phyloP scores from a whole-genome alignment of 2,797 vertebrate species.

The Hoplostethus atlanticus region DNA sequence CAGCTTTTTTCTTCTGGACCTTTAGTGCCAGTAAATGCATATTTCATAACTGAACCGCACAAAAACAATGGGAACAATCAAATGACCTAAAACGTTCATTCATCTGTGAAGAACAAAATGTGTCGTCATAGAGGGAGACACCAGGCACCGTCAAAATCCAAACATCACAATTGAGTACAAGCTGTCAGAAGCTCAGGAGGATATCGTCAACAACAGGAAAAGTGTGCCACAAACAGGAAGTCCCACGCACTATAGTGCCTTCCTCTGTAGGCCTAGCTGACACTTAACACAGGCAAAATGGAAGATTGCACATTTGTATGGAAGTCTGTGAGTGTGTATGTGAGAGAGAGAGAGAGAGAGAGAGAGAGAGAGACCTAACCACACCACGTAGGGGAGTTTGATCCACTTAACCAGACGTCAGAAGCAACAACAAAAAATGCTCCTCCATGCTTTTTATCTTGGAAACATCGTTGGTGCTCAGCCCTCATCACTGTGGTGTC shows the following conservation, averaged over 20 bases:
- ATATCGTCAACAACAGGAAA: constrained; percentile 79
- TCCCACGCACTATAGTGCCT: constrained; percentile 55
- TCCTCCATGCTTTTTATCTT: background rate
- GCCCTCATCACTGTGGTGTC: no score
- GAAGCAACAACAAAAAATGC: background rate
- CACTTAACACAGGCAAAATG: constrained; percentile 48
- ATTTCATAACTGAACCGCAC: constrained; percentile 61
- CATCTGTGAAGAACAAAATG: constrained; percentile 35
- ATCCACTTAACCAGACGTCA: no score
- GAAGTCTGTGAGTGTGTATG: constrained; percentile 10
- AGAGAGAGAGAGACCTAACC: background rate
- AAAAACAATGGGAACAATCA: constrained; percentile 49
- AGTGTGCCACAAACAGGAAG: constrained; percentile 80
- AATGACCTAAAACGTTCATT: constrained; percentile 65
- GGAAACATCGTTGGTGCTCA: no score
- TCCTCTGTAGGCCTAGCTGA: constrained; percentile 53
- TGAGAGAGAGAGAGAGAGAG: background rate
- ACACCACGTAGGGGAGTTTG: no score
- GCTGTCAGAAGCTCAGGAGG: constrained; percentile 48
- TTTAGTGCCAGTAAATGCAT: constrained; percentile 57
- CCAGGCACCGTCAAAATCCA: constrained; percentile 32
- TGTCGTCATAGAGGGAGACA: constrained; percentile 41
- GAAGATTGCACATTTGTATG: constrained; percentile 3
- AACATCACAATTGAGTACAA: constrained; percentile 43
- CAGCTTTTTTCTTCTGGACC: constrained; percentile 17